Percentiles rank a stretch among this genome's conserved stretches.
Evolutionary conservation across 1,140 invertebrate genomes (phyloP).

Genomic region (Monochamus saltuarius): DNA sequence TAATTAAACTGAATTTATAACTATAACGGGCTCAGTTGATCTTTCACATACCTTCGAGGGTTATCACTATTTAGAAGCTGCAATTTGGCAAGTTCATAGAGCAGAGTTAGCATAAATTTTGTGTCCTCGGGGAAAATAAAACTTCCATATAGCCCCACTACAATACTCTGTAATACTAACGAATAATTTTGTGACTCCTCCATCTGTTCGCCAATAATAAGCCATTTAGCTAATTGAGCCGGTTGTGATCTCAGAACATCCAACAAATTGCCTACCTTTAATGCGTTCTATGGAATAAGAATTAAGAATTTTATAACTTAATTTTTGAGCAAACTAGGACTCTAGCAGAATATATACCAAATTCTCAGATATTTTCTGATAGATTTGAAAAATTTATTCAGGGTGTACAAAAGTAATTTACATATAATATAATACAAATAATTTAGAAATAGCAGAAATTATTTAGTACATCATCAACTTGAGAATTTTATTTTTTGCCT

Average conservation of each 20-base stretch:
- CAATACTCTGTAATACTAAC: conserved; percentile 68
- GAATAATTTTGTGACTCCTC: conserved; percentile 63
- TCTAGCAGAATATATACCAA: too few species aligned
- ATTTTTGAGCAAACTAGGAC: background rate
- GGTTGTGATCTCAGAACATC: conserved; percentile 76
- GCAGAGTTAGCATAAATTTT: conserved; percentile 70
- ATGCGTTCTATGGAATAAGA: conserved; percentile 60
- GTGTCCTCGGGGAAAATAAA: conserved; percentile 82
- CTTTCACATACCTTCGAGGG: conserved; percentile 65
- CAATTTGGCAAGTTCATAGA: conserved; percentile 80
- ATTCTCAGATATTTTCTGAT: too few species aligned
- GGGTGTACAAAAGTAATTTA: too few species aligned
- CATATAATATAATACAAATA: too few species aligned
- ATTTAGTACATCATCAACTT: too few species aligned
- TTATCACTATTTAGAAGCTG: conserved; percentile 81
- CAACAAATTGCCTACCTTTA: conserved; percentile 78
- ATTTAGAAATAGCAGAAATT: too few species aligned
- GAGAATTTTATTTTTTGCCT: too few species aligned
- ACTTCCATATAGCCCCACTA: conserved; percentile 82
- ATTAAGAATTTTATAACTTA: background rate
- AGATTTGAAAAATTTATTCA: conserved; percentile 10
- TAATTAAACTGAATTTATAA: conserved; percentile 2
- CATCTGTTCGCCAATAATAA: conserved; percentile 75
- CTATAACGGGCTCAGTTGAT: conserved; percentile 17
- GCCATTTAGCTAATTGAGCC: conserved; percentile 74